Conservation (phyloP, 2,113 vertebrate genomes). For the Cercocebus atys region DNA sequence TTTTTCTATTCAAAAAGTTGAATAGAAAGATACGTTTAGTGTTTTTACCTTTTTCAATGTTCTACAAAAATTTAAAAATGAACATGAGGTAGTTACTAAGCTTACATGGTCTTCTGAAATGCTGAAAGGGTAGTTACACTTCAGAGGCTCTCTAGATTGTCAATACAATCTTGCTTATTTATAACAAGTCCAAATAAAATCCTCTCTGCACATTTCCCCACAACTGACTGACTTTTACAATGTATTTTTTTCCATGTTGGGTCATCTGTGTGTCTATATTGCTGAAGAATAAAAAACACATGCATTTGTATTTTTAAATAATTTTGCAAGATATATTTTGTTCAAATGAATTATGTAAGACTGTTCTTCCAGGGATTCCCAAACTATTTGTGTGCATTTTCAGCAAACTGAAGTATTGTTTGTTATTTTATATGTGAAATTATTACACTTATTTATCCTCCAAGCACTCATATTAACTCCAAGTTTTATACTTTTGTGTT, state of each 20-base stretch:
- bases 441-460: slow-evolving; percentile 23
- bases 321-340: background rate
- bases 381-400: background rate
- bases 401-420: background rate
- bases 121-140: background rate
- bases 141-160: background rate
- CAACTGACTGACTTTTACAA: background rate
- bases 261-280: background rate
- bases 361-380: background rate
- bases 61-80: background rate
- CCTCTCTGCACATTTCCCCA: background rate
- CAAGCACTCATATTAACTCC: slow-evolving; percentile 24
- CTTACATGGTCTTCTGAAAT: background rate
- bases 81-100: background rate
- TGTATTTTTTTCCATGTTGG: background rate
- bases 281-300: background rate
- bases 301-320: background rate
- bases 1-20: too few relatives aligned
- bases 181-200: background rate
- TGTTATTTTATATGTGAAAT: slow-evolving; percentile 50
- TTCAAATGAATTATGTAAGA: slow-evolving; percentile 23
- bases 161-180: background rate
- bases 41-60: background rate
- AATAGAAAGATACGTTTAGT: background rate
- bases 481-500: background rate